A percentile compares a stretch with the other conserved stretches of the same genome.
phyloP scores from a whole-genome alignment of 2,113 vertebrate species.

The Lepus timidus region DNA sequence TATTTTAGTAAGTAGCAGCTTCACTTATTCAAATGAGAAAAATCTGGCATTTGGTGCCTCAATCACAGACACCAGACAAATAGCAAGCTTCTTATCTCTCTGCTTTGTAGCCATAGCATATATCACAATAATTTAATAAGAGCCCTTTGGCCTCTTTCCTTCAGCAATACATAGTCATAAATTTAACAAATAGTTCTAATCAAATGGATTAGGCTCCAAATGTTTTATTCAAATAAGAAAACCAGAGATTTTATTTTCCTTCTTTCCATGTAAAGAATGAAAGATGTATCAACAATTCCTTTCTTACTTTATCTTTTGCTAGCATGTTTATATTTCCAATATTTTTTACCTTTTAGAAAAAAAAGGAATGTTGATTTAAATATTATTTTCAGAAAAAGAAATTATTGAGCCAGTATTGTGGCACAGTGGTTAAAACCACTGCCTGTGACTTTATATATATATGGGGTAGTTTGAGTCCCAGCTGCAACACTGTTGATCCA shows the following conservation, averaged over 20 bases:
- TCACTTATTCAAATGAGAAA: slow-evolving; percentile 34
- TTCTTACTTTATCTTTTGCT: background rate
- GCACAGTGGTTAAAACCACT: too few relatives aligned
- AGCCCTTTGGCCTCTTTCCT: background rate
- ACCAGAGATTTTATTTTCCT: background rate
- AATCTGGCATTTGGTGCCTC: background rate
- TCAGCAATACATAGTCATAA: slow-evolving; percentile 14
- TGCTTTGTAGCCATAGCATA: background rate
- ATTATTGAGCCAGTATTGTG: background rate
- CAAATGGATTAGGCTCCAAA: slow-evolving; percentile 25
- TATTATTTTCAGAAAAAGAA: slow-evolving; percentile 60
- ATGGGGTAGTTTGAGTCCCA: too few relatives aligned
- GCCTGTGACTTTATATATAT: too few relatives aligned
- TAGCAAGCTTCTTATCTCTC: background rate
- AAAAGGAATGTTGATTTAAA: slow-evolving; percentile 39
- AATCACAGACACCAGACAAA: background rate
- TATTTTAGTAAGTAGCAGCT: background rate
- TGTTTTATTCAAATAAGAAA: slow-evolving; percentile 45
- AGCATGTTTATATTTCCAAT: slow-evolving; percentile 32
- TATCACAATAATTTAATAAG: background rate
- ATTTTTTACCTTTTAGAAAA: slow-evolving; percentile 31
- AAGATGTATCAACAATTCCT: slow-evolving; percentile 27
- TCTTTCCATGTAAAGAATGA: background rate
- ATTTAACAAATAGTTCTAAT: slow-evolving; percentile 49
- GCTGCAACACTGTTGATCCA: too few relatives aligned